Evolutionary conservation across 2,888 invertebrate species (phyloP), one percentile per base, ranked within the genome.

Genomic region (Pelosia muscerda): DNA sequence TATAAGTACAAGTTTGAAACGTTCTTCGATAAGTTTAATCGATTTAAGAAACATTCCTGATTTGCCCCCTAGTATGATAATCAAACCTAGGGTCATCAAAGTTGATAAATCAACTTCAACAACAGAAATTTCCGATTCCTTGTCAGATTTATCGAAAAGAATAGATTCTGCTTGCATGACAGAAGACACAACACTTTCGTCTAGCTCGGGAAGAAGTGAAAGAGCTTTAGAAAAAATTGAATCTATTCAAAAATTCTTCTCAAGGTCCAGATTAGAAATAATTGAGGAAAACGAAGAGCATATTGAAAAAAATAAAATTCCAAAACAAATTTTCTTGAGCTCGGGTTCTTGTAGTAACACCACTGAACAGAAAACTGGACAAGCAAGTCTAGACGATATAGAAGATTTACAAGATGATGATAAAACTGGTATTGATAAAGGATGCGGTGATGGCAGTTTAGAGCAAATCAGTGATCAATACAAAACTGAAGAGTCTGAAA

Each of bases 21-120:
- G 90, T 34, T 88, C 89, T 10, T 95, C 95, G 2, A 89, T 94
- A 3, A 94, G 95, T 73, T 75, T 95, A 55, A 91, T 95, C 15
- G 95, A 95, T 81, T 83, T 95, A 62, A 84, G 95, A 65, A 89
- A 89, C 26, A 93, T 95, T 31, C 95, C 95, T 19, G 95, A 95
- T 75, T 76, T 95, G 69, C 95, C 95, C 1, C 91, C 92, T 0
- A 93, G 93, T 60, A 88, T 92, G 88, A 90, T 94, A 3, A 85
- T 92, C 2, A 93, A 93, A 66, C 94, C 95, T 0, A 92, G 86
- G 83, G 92, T 94, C 0, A 69, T 86, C 0, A 90, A 81, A 86
- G 84, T 94, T 0, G 94, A 94, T 73, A 94, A 92, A 80, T 91
- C 94, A 0, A 95, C 95, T 0, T 95, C 95, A 0, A 95, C 95